Evolutionary conservation across 2,113 vertebrate species (phyloP).

Genomic region (Scopus umbretta): DNA sequence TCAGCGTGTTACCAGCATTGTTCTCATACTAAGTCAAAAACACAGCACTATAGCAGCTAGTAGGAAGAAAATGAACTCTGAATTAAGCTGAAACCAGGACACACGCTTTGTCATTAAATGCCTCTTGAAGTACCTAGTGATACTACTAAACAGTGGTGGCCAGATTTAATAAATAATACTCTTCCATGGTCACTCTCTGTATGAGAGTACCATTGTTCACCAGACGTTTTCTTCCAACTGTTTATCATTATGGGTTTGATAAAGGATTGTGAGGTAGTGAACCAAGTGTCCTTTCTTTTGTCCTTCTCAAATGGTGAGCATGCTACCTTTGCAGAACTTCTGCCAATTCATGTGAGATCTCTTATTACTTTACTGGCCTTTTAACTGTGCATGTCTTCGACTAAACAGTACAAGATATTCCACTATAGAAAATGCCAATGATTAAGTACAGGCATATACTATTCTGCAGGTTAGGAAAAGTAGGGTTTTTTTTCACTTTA

Average conservation of each 20-base stretch:
- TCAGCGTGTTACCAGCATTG: no score
- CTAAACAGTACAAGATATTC: background rate
- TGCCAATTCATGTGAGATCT: background rate
- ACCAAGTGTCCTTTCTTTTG: background rate
- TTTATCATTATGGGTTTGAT: background rate
- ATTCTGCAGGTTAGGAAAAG: background rate
- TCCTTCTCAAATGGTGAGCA: background rate
- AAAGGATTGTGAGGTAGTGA: background rate
- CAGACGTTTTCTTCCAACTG: background rate
- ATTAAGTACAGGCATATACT: background rate
- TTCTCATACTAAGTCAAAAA: no score
- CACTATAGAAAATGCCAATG: background rate
- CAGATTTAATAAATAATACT: background rate
- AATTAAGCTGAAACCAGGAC: no score
- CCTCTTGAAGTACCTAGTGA: background rate
- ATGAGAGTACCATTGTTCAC: background rate
- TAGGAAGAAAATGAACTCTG: no score
- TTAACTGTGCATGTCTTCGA: background rate
- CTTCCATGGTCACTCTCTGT: background rate
- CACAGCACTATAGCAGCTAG: no score
- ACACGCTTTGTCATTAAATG: background rate
- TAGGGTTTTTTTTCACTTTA: background rate
- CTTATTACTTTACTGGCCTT: background rate
- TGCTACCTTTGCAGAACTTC: background rate
- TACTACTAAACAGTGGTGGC: background rate